Conservation (phyloP, 2,797 vertebrate genomes). For the Micromesistius poutassou region DNA sequence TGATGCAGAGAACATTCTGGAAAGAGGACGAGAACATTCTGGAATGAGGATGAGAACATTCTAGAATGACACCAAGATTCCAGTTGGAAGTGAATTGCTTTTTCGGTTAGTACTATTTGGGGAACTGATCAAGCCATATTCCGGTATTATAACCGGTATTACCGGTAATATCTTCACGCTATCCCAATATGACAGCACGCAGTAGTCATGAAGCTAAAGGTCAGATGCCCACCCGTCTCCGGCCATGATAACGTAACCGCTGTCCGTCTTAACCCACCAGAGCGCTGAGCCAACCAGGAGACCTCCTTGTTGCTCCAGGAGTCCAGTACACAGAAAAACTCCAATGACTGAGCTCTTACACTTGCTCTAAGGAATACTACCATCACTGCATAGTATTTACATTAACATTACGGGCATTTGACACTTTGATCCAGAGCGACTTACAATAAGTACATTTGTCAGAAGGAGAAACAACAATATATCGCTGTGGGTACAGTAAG, state of each 20-base stretch:
- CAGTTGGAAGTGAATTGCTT: background rate
- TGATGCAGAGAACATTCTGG: background rate
- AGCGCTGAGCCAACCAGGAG: background rate
- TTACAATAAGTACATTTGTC: no score
- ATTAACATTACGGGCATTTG: no score
- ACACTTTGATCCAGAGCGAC: no score
- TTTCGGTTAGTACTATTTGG: background rate
- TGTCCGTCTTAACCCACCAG: background rate
- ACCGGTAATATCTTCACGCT: no score
- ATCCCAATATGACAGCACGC: no score
- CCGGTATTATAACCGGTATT: no score
- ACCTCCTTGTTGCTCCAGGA: background rate
- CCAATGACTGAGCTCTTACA: background rate
- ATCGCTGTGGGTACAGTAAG: no score
- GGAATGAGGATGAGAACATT: no score
- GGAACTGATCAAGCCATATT: background rate
- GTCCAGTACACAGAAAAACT: background rate
- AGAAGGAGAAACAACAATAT: no score
- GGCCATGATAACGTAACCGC: background rate
- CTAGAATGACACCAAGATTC: background rate
- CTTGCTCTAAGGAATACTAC: background rate
- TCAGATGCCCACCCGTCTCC: background rate
- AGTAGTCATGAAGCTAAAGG: background rate
- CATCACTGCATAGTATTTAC: background rate
- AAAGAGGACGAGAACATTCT: no score